Evolutionary conservation across 1,140 invertebrate species (phyloP), one percentile per base, ranked within the genome.

Genomic region (Pseudomyrmex flavicornis): DNA sequence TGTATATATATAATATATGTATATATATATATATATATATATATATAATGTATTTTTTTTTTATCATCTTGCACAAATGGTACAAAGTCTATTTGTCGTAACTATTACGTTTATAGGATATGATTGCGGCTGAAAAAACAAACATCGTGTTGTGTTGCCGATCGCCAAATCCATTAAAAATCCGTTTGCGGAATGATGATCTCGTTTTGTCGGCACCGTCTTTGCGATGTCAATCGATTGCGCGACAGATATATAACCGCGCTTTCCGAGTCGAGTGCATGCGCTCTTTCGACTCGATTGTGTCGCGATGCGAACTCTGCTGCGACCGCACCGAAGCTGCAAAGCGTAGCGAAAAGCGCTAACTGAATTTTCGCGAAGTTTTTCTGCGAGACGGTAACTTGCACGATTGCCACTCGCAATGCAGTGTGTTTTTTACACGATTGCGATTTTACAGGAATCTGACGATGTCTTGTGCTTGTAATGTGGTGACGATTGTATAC

Each of bases 41-140:
- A 63, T 84, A 56, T 80, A 22, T 82, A 44, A 35, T 84, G 54
- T 74, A 13, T 83, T 52, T 84, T 56, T 72, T 52, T 73, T 58
- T 73, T 72, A 62, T 59, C 46, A 44, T 86, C 10, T 83, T 77
- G 88, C 87, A 70, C 69, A 80, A 80, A 89, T 88, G 66, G 84
- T 89, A 89, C 87, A 89, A 87, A 86, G 88, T 77, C 83, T 80
- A 84, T 35, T 35, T 59, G 52, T 58, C 46, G 84, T 83, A 69
- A 85, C n/a, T 69, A 59, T 76, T 69, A 69, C 52, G 52, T 58
- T 80, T 61, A 35, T 35, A 79, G 46, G 20, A 61, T 83, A 58
- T 58, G 52, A 48, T 85, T 72, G 26, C 61, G 69, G 15, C 15
- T 85, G 20, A 54, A 65, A 50, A 68, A 58, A 74, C 13, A 65